phyloP scores from a whole-genome alignment of 2,888 invertebrate species.

The Dimorphilus gyrociliatus region DNA sequence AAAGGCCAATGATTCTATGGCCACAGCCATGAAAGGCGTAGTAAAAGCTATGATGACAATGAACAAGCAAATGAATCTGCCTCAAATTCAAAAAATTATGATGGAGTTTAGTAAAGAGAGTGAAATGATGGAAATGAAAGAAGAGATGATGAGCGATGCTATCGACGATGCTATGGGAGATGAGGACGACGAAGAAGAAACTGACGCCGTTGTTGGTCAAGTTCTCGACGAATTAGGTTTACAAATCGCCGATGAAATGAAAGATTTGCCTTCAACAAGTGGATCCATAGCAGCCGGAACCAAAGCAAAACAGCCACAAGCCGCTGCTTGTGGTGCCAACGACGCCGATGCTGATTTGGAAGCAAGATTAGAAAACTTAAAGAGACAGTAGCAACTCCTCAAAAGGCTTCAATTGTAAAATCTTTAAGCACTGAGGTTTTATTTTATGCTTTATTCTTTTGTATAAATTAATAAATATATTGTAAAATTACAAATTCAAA shows the following conservation, averaged over 20 bases:
- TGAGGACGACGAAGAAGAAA: conserved; percentile 93
- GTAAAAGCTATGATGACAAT: conserved; percentile 95
- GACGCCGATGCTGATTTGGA: conserved; percentile 86
- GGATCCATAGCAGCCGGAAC: conserved; percentile 11
- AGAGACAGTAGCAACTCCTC: conserved; percentile 61
- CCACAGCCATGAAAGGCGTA: conserved; percentile 96
- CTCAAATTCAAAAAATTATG: conserved; percentile 92
- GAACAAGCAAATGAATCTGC: conserved; percentile 84
- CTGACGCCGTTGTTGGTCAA: conserved; percentile 83
- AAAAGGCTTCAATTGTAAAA: no score
- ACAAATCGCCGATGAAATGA: conserved; percentile 73
- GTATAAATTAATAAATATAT: no score
- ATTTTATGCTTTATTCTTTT: no score
- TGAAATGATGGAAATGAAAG: conserved; percentile 99
- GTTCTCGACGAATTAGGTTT: conserved; percentile 92
- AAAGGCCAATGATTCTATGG: conserved; percentile 96
- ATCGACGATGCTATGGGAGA: conserved; percentile 99
- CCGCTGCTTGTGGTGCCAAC: conserved; percentile 45
- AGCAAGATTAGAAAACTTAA: conserved; percentile 81
- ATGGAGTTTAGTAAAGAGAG: conserved; percentile 94
- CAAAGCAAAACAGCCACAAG: conserved; percentile 15
- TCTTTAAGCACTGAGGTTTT: no score
- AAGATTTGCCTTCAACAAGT: conserved; percentile 55
- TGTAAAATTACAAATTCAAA: no score
- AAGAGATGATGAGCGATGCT: conserved; percentile 98